Base-by-base conservation (phyloP, 2,888 invertebrate species). In the Hoplodrina ambigua region DNA sequence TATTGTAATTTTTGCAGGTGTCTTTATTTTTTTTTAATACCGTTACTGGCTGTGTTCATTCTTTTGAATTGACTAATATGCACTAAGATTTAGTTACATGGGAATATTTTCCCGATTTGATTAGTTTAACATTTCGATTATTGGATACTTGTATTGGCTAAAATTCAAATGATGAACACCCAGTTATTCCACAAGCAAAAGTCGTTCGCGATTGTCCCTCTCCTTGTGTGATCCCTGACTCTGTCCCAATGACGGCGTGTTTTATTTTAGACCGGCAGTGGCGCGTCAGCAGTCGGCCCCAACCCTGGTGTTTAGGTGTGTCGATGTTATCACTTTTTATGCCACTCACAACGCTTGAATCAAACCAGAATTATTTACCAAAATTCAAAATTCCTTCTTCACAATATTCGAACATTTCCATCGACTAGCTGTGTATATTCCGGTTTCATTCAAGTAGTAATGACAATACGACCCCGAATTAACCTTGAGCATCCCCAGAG, bases 231-330 rank as follows among this genome's bases (percentile, higher is more conserved):
- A 86, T 88, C 91, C 90, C 88, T 88, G 86, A 89, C 85, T 90
- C 87, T 91, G 86, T 90, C 90, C 91, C 91, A 94, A 91, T 95
- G 94, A 94, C 90, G 87, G 87, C 90, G 92, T 95, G 92, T 95
- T 96, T 95, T 92, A 93, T 96, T 96, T 95, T 96, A 96, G 96
- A 96, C 96, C 96, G 88, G 94, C 95, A 89, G 96, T 96, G 94
- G 94, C 96, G 93, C 94, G 96, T 81, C 96, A 96, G 96, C 96
- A 96, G 95, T 96, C 96, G 75, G 96, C 96, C 86, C 96, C 96
- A 87, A 96, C 96, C 91, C 95, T 96, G 92, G 96, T 96, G 93
- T 96, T 96, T 96, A 96, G 96, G 96, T 96, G 96, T 96, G 96
- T 96, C 96, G 95, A 94, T 95, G 95, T 95, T 94, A 92, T 92